Evolutionary conservation across 2,888 invertebrate species (phyloP).

Genomic region (Eristalis intricaria): DNA sequence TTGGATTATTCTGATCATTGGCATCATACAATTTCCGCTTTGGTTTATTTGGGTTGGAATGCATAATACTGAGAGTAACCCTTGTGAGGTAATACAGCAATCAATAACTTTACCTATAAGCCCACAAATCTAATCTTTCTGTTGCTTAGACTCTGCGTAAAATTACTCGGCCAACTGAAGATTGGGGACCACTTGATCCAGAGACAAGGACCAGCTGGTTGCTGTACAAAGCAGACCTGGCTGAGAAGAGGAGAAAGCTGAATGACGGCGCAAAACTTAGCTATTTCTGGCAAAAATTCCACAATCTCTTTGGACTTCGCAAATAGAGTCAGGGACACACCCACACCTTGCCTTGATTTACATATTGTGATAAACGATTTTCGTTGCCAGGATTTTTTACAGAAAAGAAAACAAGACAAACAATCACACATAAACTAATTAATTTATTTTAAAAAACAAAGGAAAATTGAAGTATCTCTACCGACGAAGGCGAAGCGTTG

Average conservation of each 20-base stretch:
- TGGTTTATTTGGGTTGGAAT: conserved; percentile 80
- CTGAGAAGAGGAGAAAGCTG: conserved; percentile 78
- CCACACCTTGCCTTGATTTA: background rate
- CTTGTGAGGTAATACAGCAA: conserved; percentile 70
- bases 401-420: too few species aligned
- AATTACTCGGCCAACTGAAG: conserved; percentile 82
- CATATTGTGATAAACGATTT: too few species aligned
- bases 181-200: conserved; percentile 86
- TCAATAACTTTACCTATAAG: background rate
- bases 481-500: too few species aligned
- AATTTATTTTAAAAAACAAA: too few species aligned
- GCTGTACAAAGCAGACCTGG: conserved; percentile 83
- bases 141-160: conserved; percentile 79
- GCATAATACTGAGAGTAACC: conserved; percentile 71
- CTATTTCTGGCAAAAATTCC: conserved; percentile 77
- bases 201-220: conserved; percentile 83
- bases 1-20: conserved; percentile 82
- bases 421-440: too few species aligned
- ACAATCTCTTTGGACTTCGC: conserved; percentile 74
- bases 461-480: too few species aligned
- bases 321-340: background rate
- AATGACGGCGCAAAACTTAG: conserved; percentile 74
- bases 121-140: background rate
- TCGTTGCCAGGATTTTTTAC: too few species aligned
- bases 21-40: conserved; percentile 82